Evolutionary conservation across 2,888 invertebrate genomes (phyloP).

Genomic region (Apeira syringaria): DNA sequence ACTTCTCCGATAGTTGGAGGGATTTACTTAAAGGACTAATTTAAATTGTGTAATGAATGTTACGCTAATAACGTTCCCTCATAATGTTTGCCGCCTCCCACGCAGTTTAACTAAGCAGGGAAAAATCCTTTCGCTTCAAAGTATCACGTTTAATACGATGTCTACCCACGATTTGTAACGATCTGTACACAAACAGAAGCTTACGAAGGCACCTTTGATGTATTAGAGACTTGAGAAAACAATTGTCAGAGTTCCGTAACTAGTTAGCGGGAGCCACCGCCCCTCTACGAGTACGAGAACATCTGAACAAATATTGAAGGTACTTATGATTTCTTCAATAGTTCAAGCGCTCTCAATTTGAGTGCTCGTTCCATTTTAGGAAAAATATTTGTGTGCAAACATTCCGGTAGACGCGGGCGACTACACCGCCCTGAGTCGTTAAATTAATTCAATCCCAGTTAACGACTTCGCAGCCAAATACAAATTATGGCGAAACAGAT

Average conservation of each 20-base stretch:
- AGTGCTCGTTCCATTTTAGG: constrained; percentile 30
- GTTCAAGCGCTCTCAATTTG: constrained; percentile 39
- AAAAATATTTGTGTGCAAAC: constrained; percentile 32
- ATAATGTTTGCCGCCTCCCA: constrained; percentile 5
- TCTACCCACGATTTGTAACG: constrained; percentile 22
- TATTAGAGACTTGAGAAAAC: constrained; percentile 34
- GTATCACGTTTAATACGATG: constrained; percentile 15
- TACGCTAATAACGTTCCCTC: constrained; percentile 19
- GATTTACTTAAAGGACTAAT: constrained; percentile 30
- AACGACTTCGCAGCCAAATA: constrained; percentile 37
- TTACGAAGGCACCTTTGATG: constrained; percentile 31
- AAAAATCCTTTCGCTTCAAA: constrained; percentile 19
- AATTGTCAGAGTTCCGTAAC: constrained; percentile 35
- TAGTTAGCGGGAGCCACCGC: constrained; percentile 40
- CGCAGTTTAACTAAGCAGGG: constrained; percentile 11
- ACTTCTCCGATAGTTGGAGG: constrained; percentile 45
- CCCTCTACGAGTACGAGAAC: constrained; percentile 40
- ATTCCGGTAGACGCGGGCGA: constrained; percentile 11
- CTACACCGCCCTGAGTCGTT: constrained; percentile 25
- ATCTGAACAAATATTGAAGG: constrained; percentile 45
- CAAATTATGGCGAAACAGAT: constrained; percentile 37
- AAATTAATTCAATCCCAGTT: constrained; percentile 38
- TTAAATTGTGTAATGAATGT: constrained; percentile 41
- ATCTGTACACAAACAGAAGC: constrained; percentile 24
- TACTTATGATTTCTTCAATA: constrained; percentile 44